Base-by-base conservation (phyloP, 2,113 vertebrate species). In the Loxodonta africana region DNA sequence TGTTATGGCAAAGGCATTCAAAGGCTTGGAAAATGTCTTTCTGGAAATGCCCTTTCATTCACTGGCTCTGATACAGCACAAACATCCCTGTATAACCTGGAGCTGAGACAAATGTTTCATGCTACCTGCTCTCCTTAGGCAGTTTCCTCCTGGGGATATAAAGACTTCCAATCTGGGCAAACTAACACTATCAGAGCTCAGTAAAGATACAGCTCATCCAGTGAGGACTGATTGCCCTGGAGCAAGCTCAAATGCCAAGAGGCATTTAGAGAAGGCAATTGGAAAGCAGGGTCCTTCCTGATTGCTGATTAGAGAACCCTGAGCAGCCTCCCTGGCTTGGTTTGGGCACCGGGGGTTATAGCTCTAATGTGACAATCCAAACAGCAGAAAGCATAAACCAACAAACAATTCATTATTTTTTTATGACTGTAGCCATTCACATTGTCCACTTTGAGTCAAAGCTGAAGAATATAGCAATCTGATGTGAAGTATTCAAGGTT, bases 1-100 rank as follows among this genome's bases (percentile, higher is more conserved):
- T 82, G 17, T 94, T 84, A 87, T 37, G 48, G 65, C 28, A 91
- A 93, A 94, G 48, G 37, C 87, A 89, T 95, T 91, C 48, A 80
- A 77, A 92, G 44, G 17, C 46, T 80, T 91, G 30, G 91, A 26
- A 94, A 88, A 93, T 74, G 26, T 86, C 62, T 90, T 82, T 76
- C 84, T 88, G 92, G 83, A 95, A 95, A 93, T 73, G 25, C 18
- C 41, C 44, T 89, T 85, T 78, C 51, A 71, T 63, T 88, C 53
- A 26, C 60, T 33, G 77, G 53, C 81, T 82, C 53, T 90, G 63
- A 46, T 9, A 96, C 48, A 83, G 51, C 71, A 85, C 74, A 95
- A 53, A 96, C 37, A 92, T 44, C 62, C 63, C 67, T 57, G 20
- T 11, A 48, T 21, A 86, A 48, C 18, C 67, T 51, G 23, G 23